Base-by-base conservation (phyloP, 1,140 invertebrate genomes). In the Drosophila insularis region DNA sequence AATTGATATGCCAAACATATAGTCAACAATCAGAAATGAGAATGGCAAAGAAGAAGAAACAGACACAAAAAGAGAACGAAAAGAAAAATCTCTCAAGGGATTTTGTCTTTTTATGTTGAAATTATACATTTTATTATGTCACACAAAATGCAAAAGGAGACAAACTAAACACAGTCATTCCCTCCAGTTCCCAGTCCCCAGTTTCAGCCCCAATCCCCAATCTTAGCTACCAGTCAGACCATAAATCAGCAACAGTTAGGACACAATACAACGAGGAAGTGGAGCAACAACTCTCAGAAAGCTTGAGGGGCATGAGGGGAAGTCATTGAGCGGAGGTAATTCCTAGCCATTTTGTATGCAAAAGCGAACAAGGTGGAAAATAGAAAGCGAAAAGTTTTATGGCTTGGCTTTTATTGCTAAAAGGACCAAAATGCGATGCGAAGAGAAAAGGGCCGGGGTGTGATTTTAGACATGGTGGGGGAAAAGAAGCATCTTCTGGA, bases 111-210 rank as follows among this genome's bases (percentile, higher is more conserved):
- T 84, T 82, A 85, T 85, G 80, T 73, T 60, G 68, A 80, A 84
- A 84, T 85, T 84, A 84, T 84, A 84, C 80, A 85, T 84, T 85
- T 84, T 84, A 85, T 84, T 77, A 85, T 84, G 80, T 85, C 76
- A 71, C 63, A 73, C 21, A 31, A 63, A 37, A 27, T 46, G 11
- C 63, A 58, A 53, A 27, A 58, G 13, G 37, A 64, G 63, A 64
- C 59, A 79, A 81, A 81, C 80, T 81, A 82, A 81, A 79, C 75
- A 78, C 75, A 78, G 75, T 61, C 80, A 81, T 65, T 31, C 68
- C 53, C 39, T 40, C 21, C 60, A 4, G 21, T 27, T 27, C 27
- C 27, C 31, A 31, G 4, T 31, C 5, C 19, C 53, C 50, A 21
- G 21, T 10, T 31, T 21, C 40, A 10, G 17, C 4, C 35, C 27